Base-by-base conservation (phyloP, 2,113 vertebrate species). In the Notarius lentiginosus region DNA sequence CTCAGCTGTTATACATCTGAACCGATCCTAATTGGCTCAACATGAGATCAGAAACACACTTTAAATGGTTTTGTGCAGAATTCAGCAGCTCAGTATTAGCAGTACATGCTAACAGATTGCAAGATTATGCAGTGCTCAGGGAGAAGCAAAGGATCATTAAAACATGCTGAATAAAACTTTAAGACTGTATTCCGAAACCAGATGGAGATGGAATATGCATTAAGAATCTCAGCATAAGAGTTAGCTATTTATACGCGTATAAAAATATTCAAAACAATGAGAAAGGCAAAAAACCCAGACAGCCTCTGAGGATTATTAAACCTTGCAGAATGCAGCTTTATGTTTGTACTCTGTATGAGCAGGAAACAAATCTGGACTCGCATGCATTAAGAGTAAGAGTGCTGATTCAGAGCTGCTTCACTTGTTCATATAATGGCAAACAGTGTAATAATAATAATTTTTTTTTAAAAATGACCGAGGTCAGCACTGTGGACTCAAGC, bases 91-190 rank as follows among this genome's bases (percentile, higher is more conserved):
- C 60, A 20, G 15, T 66, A 12, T 30, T 34, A 53, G 10, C n/a
- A 11, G 30, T 56, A 60, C 12, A 11, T 41, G 56, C n/a, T 5
- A 53, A 79, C 75, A 65, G 58, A 79, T 65, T 65, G 84, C 66
- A 84, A 60, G 55, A 72, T 79, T 30, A 63, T 76, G 22, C 24
- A 77, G 17, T 30, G 72, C 60, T 66, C 41, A 56, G 47, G 60
- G 41, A 70, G 77, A 85, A 2, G 49, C 7, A 34, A 65, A 86
- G 84, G 34, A 82, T 83, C 81, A 83, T 83, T 66, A 83, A 83
- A 83, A 51, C 81, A 66, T 83, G 81, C 81, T 83, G 81, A 83
- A 83, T 83, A 53, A 82, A 66, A 66, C 49, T 86, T 53, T 79
- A 34, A 58, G 41, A 22, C 73, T 66, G 75, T 34, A 22, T 51